Percentiles rank a stretch among this genome's conserved stretches.
Evolutionary conservation across 1,140 invertebrate species (phyloP).

Genomic region (Leptoteleia sp.): DNA sequence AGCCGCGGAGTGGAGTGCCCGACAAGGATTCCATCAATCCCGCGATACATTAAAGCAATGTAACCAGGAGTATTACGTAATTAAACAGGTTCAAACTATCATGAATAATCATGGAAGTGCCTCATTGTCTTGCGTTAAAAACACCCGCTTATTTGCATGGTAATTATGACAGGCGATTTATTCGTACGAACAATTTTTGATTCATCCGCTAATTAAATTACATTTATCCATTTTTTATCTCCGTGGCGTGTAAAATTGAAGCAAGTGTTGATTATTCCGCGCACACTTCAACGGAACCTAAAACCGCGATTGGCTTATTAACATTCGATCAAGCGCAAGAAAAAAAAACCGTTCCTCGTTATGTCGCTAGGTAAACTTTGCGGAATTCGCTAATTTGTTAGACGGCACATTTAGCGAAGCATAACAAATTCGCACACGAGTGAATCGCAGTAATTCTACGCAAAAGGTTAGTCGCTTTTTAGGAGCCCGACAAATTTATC

Average conservation of each 20-base stretch:
- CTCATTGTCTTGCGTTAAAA: conserved; percentile 53
- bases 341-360: conserved; percentile 8
- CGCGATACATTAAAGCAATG: conserved; percentile 48
- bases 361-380: conserved; percentile 2
- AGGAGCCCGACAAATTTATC: conserved; percentile 21
- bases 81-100: conserved; percentile 60
- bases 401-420: conserved; percentile 27
- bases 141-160: conserved; percentile 47
- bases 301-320: too few species aligned
- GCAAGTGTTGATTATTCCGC: too few species aligned
- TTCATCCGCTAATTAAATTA: conserved; percentile 33
- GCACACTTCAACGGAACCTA: too few species aligned
- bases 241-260: too few species aligned
- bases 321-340: conserved; percentile 10
- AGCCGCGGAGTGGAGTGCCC: conserved; percentile 31
- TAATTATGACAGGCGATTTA: conserved; percentile 39
- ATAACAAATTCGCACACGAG: conserved; percentile 39
- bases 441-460: conserved; percentile 34
- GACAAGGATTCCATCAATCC: conserved; percentile 49
- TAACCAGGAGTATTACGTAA: conserved; percentile 52
- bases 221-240: neutral
- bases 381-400: conserved; percentile 12
- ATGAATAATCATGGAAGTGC: conserved; percentile 56
- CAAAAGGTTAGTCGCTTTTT: conserved; percentile 27
- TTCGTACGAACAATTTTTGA: conserved; percentile 18